Evolutionary conservation across 2,888 invertebrate genomes (phyloP).

Genomic region (Tortricodes alternella): DNA sequence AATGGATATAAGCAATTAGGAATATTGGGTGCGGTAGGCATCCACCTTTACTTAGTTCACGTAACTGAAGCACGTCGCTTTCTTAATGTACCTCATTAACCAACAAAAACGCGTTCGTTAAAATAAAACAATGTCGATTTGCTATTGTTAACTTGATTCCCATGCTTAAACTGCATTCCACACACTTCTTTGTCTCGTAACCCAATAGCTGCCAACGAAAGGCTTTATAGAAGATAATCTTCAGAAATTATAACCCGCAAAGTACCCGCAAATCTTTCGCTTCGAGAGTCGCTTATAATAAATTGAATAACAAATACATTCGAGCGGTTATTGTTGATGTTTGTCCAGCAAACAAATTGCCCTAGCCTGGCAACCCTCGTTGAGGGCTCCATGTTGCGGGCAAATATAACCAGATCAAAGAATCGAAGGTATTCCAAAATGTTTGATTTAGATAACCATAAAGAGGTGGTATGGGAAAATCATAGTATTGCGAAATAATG

Average conservation of each 20-base stretch:
- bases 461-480: background rate
- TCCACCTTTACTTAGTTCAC: slow-evolving; percentile 14
- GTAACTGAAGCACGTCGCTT: slow-evolving; percentile 52
- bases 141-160: slow-evolving; percentile 56
- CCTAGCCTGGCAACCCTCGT: slow-evolving; percentile 49
- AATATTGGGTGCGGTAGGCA: background rate
- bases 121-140: slow-evolving; percentile 51
- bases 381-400: slow-evolving; percentile 56
- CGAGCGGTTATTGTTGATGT: slow-evolving; percentile 71
- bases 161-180: slow-evolving; percentile 35
- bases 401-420: slow-evolving; percentile 73
- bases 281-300: slow-evolving; percentile 49
- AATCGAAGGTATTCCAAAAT: slow-evolving; percentile 41
- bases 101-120: slow-evolving; percentile 58
- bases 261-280: slow-evolving; percentile 32
- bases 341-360: slow-evolving; percentile 63
- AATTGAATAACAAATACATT: slow-evolving; percentile 66
- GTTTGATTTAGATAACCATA: slow-evolving; percentile 37
- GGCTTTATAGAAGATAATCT: background rate
- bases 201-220: slow-evolving; percentile 6
- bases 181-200: slow-evolving; percentile 15
- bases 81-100: slow-evolving; percentile 70
- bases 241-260: background rate
- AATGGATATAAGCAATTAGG: background rate
- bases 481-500: background rate